Evolutionary conservation across 2,113 vertebrate species (phyloP).

Genomic region (Argyrosomus japonicus): DNA sequence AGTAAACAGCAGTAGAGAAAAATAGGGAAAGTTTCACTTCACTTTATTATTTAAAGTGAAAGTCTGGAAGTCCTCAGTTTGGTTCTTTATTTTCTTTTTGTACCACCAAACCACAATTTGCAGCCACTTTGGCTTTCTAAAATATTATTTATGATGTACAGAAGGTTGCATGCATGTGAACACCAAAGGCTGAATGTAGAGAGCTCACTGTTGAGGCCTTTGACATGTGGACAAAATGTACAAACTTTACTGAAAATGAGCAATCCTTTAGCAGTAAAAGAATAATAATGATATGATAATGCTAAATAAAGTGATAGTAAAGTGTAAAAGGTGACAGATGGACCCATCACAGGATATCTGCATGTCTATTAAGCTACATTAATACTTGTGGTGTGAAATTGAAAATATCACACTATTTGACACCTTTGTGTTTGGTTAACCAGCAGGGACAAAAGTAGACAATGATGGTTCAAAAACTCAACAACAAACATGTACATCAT

Average conservation of each 20-base stretch:
- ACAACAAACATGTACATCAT: too few species aligned
- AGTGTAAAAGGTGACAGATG: not conserved
- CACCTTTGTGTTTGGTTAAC: not conserved
- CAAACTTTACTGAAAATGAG: not conserved
- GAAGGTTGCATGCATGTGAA: not conserved
- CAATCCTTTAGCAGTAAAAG: too few species aligned
- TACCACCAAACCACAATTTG: not conserved
- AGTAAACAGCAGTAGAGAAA: not conserved
- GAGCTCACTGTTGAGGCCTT: not conserved
- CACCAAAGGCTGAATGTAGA: not conserved
- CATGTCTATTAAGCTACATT: not conserved
- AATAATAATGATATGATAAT: too few species aligned
- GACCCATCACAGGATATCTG: not conserved
- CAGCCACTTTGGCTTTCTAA: not conserved
- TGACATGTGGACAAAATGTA: not conserved
- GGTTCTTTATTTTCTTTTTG: not conserved
- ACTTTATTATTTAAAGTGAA: conserved; percentile 5
- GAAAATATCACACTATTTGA: not conserved
- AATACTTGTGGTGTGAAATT: not conserved
- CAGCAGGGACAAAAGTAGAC: not conserved
- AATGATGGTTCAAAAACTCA: not conserved
- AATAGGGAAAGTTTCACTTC: conserved; percentile 34
- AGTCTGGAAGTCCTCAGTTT: not conserved
- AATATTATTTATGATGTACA: not conserved
- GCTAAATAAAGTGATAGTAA: too few species aligned